Conservation (phyloP, 2,113 vertebrate species). For the Ceratotherium simum region DNA sequence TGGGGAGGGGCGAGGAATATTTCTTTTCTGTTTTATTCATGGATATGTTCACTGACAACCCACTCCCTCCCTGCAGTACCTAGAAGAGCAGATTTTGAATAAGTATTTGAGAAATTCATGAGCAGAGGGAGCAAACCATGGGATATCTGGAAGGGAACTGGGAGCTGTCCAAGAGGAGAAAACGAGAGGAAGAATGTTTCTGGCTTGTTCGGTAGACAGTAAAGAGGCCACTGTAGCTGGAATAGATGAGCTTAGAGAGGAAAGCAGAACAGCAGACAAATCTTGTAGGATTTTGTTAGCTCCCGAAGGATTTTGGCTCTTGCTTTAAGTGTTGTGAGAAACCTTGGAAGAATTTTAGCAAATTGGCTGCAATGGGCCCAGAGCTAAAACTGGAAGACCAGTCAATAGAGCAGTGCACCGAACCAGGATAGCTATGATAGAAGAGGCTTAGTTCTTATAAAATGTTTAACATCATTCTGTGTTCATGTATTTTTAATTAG, state of each 20-base stretch:
- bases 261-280: not conserved
- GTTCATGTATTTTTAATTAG: not conserved
- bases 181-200: not conserved
- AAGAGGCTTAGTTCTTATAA: not conserved
- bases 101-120: not conserved
- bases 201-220: not conserved
- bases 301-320: not conserved
- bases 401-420: not conserved
- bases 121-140: not conserved
- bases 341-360: not conserved
- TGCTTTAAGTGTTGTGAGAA: not conserved
- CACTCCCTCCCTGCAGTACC: not conserved
- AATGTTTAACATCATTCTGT: not conserved
- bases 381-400: not conserved
- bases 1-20: not conserved
- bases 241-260: not conserved
- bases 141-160: not conserved
- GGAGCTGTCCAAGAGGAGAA: not conserved
- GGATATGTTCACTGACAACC: not conserved
- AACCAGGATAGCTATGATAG: not conserved
- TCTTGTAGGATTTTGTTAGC: not conserved
- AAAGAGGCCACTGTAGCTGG: not conserved
- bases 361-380: not conserved
- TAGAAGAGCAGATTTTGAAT: not conserved
- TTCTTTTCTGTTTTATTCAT: not conserved